Evolutionary conservation across 2,113 vertebrate species (phyloP).

Genomic region (Forbesichthys papilliferus): DNA sequence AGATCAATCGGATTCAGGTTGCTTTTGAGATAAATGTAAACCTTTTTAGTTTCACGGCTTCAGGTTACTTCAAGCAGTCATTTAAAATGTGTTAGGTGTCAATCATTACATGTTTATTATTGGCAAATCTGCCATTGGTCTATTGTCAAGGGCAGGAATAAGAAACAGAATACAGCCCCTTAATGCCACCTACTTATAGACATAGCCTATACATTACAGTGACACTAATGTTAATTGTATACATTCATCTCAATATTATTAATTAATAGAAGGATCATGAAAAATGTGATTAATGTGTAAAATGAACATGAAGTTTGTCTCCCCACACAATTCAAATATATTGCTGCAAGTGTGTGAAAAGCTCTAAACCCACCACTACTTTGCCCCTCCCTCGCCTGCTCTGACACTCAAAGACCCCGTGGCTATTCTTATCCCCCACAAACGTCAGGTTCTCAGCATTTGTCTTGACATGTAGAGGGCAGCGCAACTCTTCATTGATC

Average conservation of each 20-base stretch:
- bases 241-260: too few relatives aligned
- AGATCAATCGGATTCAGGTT: too few relatives aligned
- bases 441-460: slow-evolving; percentile 33
- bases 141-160: neutral
- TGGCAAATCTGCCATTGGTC: slow-evolving; percentile 32
- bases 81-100: too few relatives aligned
- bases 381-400: slow-evolving; percentile 14
- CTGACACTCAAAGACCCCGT: slow-evolving; percentile 56
- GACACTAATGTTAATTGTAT: neutral
- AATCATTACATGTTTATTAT: neutral
- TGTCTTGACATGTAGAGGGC: slow-evolving; percentile 44
- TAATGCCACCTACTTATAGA: too few relatives aligned
- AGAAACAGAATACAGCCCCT: neutral
- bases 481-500: slow-evolving; percentile 43
- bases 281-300: too few relatives aligned
- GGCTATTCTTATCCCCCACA: slow-evolving; percentile 47
- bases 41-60: too few relatives aligned
- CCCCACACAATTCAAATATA: too few relatives aligned
- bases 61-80: too few relatives aligned
- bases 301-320: too few relatives aligned
- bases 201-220: neutral
- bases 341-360: neutral
- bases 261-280: too few relatives aligned
- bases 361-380: slow-evolving; percentile 7
- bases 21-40: too few relatives aligned